These are phyloP conservation scores for Muschampia plurimacula DNA, from an alignment of 2,888 invertebrate genomes.

Conservation along the genomic window DNA sequence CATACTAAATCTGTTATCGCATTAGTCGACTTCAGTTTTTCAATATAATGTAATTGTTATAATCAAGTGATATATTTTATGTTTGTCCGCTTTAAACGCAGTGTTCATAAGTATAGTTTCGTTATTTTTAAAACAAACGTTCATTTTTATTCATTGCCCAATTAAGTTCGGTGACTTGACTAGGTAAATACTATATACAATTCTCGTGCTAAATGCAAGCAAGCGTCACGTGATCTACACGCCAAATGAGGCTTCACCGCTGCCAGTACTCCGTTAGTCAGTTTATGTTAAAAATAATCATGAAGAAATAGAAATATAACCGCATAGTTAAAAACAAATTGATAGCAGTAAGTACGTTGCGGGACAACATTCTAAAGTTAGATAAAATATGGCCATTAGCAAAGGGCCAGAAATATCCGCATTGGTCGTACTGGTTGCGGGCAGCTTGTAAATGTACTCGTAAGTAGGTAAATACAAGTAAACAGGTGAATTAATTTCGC, in stretches of 20 bases:
- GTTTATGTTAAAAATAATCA: slow-evolving; percentile 29
- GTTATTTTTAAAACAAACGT: neutral
- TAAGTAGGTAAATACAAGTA: neutral
- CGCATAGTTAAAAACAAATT: slow-evolving; percentile 21
- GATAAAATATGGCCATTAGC: slow-evolving; percentile 17
- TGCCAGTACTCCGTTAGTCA: neutral
- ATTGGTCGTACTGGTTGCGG: neutral
- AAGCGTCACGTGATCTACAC: slow-evolving; percentile 1
- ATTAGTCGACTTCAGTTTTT: neutral
- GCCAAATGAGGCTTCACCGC: neutral
- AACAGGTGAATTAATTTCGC: neutral
- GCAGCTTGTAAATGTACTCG: neutral
- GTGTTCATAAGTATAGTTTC: neutral
- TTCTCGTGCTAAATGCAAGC: neutral
- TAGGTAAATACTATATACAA: neutral
- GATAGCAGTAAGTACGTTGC: slow-evolving; percentile 18
- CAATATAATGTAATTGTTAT: neutral
- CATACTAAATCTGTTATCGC: too few species aligned
- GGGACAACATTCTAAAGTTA: slow-evolving; percentile 34
- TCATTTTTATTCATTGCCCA: neutral
- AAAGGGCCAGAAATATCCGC: slow-evolving; percentile 10
- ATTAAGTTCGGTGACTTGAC: neutral
- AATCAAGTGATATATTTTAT: neutral
- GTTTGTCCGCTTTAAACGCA: neutral
- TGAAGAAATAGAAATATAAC: slow-evolving; percentile 22